Evolutionary conservation across 2,888 invertebrate genomes (phyloP), one percentile per base, ranked within the genome.

Genomic region (Dasysyrphus albostriatus): DNA sequence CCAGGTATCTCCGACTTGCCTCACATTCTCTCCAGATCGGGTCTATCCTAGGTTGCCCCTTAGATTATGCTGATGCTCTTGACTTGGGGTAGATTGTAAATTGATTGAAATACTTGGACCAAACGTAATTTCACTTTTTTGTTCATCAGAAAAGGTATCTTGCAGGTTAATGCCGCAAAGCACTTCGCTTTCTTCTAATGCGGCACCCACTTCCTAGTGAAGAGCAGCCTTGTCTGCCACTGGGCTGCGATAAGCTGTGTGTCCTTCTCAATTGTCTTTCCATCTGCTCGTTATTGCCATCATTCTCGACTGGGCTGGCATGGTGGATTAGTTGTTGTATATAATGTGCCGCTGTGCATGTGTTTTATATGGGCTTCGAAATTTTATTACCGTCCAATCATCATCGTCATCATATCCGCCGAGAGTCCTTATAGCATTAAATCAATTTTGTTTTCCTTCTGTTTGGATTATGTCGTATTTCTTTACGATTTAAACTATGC

Each of bases 91-190:
- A 70, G 78, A 85, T 78, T 82, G 85, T 82, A 78, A 82, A 85
- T 85, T 85, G 85, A 85, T 85, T 85, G 77, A 85, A 85, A 85
- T 82, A 85, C 82, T 82, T 85, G 82, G 85, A 82, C 82, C 85
- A 82, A 85, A 78, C 77, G 63, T 77, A 69, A 77, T 85, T 77
- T 77, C 16, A 63, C 37, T 59, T 34, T n/a, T 37, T 59, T 47
- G 56, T 24, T 67, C n/a, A 44, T 19, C 44, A 39, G 12, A 39
- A 42, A 61, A 69, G 61, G 47, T 72, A 76, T 84, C 76, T 67
- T 34, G 49, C 37, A 76, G 82, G 77, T 85, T 82, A 85, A 82
- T 82, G 73, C 77, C n/a, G 77, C 67, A 81, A 81, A 85, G 67
- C 61, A 56, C 51, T 73, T 69, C 12, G 44, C 67, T 85, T 75